Evolutionary conservation across 2,888 invertebrate genomes (phyloP).

Genomic region (Melolontha melolontha): DNA sequence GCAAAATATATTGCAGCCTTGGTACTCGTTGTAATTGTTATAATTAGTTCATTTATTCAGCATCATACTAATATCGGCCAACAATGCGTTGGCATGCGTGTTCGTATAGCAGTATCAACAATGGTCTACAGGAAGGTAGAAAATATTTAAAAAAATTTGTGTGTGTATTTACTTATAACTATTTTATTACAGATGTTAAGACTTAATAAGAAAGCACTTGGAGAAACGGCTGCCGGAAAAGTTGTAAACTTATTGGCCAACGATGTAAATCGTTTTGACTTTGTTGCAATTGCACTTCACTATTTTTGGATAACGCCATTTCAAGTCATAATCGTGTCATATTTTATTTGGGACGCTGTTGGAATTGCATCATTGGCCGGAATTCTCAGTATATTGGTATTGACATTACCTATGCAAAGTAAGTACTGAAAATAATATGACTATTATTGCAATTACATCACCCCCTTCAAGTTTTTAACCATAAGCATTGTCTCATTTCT

Average conservation of each 20-base stretch:
- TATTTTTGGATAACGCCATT: constrained; percentile 85
- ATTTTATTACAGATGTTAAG: constrained; percentile 67
- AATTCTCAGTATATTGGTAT: constrained; percentile 68
- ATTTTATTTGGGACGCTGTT: constrained; percentile 70
- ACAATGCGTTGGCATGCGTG: constrained; percentile 76
- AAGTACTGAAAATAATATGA: no score
- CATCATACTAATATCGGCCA: constrained; percentile 72
- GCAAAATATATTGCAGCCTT: constrained; percentile 48
- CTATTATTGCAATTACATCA: no score
- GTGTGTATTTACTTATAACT: not conserved
- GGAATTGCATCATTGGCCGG: constrained; percentile 72
- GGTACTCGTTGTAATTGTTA: constrained; percentile 44
- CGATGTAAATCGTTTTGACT: constrained; percentile 85
- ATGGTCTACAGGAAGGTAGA: constrained; percentile 82
- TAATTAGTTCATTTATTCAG: constrained; percentile 60
- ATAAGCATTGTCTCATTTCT: no score
- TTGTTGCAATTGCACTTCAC: constrained; percentile 76
- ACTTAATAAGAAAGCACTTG: constrained; percentile 76
- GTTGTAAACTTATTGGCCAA: constrained; percentile 87
- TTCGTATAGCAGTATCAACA: constrained; percentile 79
- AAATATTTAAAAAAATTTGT: constrained; percentile 13
- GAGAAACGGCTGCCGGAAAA: constrained; percentile 85
- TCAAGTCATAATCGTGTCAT: constrained; percentile 73
- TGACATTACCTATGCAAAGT: constrained; percentile 68
- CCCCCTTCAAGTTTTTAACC: not conserved